phyloP scores from a whole-genome alignment of 2,797 vertebrate genomes.

The Muraenolepis orangiensis region DNA sequence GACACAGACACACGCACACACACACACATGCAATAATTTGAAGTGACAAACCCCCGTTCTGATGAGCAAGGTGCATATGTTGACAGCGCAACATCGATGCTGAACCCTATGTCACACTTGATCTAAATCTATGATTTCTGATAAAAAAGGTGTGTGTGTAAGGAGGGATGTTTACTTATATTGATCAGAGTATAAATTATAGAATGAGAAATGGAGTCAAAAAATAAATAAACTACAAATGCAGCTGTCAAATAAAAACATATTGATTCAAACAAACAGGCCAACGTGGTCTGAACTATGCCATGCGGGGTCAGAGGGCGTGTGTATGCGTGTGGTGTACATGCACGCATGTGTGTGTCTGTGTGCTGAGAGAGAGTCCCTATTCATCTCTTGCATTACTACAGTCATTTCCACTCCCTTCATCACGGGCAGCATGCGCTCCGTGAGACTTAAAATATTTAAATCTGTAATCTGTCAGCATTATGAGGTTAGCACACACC shows the following conservation, averaged over 20 bases:
- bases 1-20: background rate
- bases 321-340: constrained; percentile 9
- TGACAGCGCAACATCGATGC: constrained; percentile 9
- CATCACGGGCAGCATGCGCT: constrained; percentile 66
- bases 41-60: background rate
- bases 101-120: constrained; percentile 23
- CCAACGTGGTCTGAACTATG: background rate
- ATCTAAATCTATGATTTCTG: constrained; percentile 16
- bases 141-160: constrained; percentile 9
- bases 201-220: background rate
- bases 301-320: constrained; percentile 10
- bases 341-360: background rate
- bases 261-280: background rate
- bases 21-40: background rate
- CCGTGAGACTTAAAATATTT: constrained; percentile 77
- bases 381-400: constrained; percentile 72
- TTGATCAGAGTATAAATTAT: background rate
- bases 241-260: background rate
- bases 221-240: background rate
- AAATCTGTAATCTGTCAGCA: constrained; percentile 77
- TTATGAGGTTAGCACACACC: constrained; percentile 68
- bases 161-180: background rate
- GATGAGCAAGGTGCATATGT: constrained; percentile 9
- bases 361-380: constrained; percentile 40
- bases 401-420: constrained; percentile 70